phyloP scores from a whole-genome alignment of 2,797 vertebrate genomes.

The Anguilla pacifica region DNA sequence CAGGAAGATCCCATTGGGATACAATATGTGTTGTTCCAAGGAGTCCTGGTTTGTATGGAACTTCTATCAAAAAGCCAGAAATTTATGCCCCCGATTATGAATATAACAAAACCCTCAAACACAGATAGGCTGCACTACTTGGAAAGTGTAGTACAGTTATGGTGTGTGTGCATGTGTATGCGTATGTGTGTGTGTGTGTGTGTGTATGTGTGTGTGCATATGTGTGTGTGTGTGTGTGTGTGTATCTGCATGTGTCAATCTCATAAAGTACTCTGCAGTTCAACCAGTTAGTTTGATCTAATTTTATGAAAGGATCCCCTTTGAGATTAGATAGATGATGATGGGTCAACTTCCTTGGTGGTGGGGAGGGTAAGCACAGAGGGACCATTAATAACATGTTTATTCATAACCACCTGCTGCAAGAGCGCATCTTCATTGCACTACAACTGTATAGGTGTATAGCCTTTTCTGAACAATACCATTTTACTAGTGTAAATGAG shows the following conservation, averaged over 20 bases:
- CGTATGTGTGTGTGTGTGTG: background rate
- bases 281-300: background rate
- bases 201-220: background rate
- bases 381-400: background rate
- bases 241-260: background rate
- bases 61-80: background rate
- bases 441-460: background rate
- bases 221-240: background rate
- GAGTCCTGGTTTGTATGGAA: background rate
- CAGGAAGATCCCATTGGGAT: background rate
- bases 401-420: background rate
- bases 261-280: background rate
- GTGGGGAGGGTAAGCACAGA: background rate
- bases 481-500: background rate
- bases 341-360: constrained; percentile 17
- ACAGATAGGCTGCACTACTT: background rate
- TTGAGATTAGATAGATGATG: constrained; percentile 11
- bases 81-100: background rate
- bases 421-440: background rate
- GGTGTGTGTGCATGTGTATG: background rate
- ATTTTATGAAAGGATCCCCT: constrained; percentile 25
- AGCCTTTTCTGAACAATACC: background rate
- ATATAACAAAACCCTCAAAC: background rate
- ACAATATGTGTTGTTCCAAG: background rate
- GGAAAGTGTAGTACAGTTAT: background rate